A percentile compares a stretch with the other conserved stretches of the same genome.
phyloP scores from a whole-genome alignment of 1,140 invertebrate species.

The Lasioglossum albipes region DNA sequence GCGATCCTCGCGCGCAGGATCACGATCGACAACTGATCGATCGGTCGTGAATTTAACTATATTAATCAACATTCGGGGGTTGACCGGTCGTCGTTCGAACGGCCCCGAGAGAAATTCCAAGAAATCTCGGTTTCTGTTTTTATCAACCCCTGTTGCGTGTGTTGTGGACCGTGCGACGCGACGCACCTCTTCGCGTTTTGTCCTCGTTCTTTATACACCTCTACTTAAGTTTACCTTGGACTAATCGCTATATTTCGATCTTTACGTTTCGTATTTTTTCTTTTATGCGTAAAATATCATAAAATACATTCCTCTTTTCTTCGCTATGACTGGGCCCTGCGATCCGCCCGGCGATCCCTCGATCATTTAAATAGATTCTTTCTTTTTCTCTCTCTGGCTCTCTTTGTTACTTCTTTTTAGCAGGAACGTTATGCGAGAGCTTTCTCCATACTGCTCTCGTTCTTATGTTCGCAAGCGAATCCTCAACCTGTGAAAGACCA shows the following conservation, averaged over 20 bases:
- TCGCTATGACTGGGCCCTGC: constrained; percentile 65
- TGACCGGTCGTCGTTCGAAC: constrained; percentile 28
- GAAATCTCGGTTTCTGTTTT: too few species aligned
- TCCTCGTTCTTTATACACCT: constrained; percentile 62
- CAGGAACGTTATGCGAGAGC: not conserved
- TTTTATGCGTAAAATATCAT: constrained; percentile 74
- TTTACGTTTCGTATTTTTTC: constrained; percentile 54
- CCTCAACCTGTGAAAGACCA: not conserved
- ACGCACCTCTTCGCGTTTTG: not conserved
- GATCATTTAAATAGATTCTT: not conserved
- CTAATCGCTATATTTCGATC: constrained; percentile 60
- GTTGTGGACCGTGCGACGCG: constrained; percentile 5
- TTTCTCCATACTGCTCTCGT: too few species aligned
- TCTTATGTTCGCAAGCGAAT: too few species aligned
- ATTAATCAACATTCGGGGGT: constrained; percentile 34
- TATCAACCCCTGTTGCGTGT: not conserved
- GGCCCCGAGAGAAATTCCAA: not conserved
- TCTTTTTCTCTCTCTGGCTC: too few species aligned
- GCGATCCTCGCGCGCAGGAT: constrained; percentile 5
- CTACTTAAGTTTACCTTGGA: constrained; percentile 63
- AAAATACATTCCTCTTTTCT: constrained; percentile 75
- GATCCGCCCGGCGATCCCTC: constrained; percentile 34
- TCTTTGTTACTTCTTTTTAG: not conserved
- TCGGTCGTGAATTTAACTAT: constrained; percentile 30
- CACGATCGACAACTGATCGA: constrained; percentile 24